Evolutionary conservation across 1,140 invertebrate genomes (phyloP).

Genomic region (Solenopsis invicta): DNA sequence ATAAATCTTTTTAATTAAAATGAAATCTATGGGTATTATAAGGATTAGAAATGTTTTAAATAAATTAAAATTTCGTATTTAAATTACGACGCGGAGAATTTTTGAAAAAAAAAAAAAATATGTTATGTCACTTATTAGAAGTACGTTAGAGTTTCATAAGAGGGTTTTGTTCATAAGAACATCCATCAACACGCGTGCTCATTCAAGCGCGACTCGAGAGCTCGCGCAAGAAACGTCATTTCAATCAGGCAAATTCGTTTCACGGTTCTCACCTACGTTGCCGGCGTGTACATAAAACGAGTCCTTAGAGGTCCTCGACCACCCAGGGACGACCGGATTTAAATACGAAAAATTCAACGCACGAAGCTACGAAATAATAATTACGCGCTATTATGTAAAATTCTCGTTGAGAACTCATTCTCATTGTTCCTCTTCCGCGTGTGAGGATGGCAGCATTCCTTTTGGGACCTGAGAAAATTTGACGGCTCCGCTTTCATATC

Average conservation of each 20-base stretch:
- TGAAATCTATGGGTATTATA: background rate
- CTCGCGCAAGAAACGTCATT: slow-evolving; percentile 49
- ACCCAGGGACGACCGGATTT: slow-evolving; percentile 50
- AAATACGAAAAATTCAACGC: slow-evolving; percentile 64
- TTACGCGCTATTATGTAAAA: slow-evolving; percentile 72
- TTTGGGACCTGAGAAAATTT: background rate
- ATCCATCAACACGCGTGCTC: background rate
- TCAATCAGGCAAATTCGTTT: slow-evolving; percentile 64
- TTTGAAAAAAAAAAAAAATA: background rate
- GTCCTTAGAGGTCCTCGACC: slow-evolving; percentile 47
- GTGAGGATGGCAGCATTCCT: slow-evolving; percentile 32
- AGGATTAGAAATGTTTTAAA: background rate
- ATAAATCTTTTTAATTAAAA: slow-evolving; percentile 7
- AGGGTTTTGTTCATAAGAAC: too few relatives aligned
- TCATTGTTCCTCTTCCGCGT: background rate
- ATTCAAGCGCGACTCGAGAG: slow-evolving; percentile 48
- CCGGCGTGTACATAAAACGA: slow-evolving; percentile 46
- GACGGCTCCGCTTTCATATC: background rate
- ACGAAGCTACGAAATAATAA: slow-evolving; percentile 65
- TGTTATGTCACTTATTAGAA: background rate
- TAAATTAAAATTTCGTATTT: background rate
- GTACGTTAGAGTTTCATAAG: background rate
- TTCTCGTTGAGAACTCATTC: background rate
- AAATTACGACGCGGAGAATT: background rate
- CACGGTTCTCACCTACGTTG: slow-evolving; percentile 68